phyloP scores from a whole-genome alignment of 2,113 vertebrate genomes.

The Rutilus rutilus region DNA sequence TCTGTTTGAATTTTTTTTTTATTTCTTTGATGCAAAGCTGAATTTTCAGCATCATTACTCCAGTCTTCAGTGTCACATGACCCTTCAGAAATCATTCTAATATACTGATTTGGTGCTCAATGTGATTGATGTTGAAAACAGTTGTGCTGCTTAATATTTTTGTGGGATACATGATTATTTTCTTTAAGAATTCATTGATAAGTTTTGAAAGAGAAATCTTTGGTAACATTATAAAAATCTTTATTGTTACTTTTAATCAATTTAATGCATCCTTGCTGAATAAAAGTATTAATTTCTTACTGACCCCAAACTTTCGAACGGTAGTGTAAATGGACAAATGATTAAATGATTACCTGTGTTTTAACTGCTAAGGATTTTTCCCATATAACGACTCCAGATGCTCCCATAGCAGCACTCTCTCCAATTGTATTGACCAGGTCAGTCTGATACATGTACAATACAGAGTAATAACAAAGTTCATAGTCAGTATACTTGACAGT shows the following conservation, averaged over 20 bases:
- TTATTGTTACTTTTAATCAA: too few species aligned
- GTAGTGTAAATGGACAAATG: background rate
- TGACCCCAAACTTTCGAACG: background rate
- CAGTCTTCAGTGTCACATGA: background rate
- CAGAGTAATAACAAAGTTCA: background rate
- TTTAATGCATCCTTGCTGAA: background rate
- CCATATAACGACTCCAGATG: slow-evolving; percentile 90
- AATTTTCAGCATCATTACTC: background rate
- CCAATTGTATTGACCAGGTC: slow-evolving; percentile 88
- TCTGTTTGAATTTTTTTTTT: background rate
- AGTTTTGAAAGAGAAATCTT: background rate
- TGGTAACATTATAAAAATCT: background rate
- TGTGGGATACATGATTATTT: background rate
- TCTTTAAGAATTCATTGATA: background rate
- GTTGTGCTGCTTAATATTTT: background rate
- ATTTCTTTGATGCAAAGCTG: background rate
- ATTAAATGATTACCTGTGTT: slow-evolving; percentile 69
- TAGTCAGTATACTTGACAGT: background rate
- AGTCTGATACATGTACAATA: slow-evolving; percentile 67
- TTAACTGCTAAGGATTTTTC: slow-evolving; percentile 71
- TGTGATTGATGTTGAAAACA: background rate
- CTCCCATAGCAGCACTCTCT: slow-evolving; percentile 88
- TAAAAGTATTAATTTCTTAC: background rate
- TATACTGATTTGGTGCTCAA: background rate
- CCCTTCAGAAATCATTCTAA: background rate